phyloP scores from a whole-genome alignment of 2,113 vertebrate species.

The Oreochromis aureus region DNA sequence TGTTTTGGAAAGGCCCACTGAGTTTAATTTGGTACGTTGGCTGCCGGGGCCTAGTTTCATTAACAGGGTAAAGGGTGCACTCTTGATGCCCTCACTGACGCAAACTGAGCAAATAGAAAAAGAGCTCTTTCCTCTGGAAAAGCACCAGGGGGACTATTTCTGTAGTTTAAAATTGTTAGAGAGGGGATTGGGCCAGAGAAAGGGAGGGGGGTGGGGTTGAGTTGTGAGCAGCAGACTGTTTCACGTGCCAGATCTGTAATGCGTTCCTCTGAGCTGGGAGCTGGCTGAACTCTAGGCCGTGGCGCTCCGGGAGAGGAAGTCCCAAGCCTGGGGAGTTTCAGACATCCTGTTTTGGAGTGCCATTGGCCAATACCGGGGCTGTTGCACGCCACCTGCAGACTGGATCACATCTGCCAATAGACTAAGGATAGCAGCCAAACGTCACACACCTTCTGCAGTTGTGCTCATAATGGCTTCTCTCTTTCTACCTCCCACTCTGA shows the following conservation, averaged over 20 bases:
- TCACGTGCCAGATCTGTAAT: conserved; percentile 67
- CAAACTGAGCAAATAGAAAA: conserved; percentile 44
- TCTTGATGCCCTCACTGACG: conserved; percentile 60
- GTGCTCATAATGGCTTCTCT: not conserved
- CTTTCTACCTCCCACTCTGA: not conserved
- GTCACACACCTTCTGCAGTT: conserved; percentile 16
- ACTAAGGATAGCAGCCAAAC: conserved; percentile 15
- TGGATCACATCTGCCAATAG: conserved; percentile 40
- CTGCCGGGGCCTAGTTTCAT: conserved; percentile 36
- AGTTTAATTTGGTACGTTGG: conserved; percentile 19
- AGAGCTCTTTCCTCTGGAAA: conserved; percentile 60
- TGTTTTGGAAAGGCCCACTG: conserved; percentile 17
- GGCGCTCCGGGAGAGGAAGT: conserved; percentile 64
- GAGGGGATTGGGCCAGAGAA: conserved; percentile 27
- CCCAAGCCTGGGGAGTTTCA: conserved; percentile 66
- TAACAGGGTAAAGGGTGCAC: conserved; percentile 48
- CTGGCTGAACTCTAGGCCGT: conserved; percentile 55
- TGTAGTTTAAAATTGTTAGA: conserved; percentile 65
- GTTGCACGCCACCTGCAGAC: conserved; percentile 61
- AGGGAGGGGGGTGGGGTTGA: not conserved
- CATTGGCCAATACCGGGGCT: conserved; percentile 33
- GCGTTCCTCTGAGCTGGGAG: conserved; percentile 59
- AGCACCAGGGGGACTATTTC: conserved; percentile 62
- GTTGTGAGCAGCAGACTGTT: conserved; percentile 53
- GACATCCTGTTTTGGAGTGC: conserved; percentile 72